A percentile compares a stretch with the other conserved stretches of the same genome.
Evolutionary conservation across 2,888 invertebrate genomes (phyloP).

Genomic region (Cepaea hortensis): DNA sequence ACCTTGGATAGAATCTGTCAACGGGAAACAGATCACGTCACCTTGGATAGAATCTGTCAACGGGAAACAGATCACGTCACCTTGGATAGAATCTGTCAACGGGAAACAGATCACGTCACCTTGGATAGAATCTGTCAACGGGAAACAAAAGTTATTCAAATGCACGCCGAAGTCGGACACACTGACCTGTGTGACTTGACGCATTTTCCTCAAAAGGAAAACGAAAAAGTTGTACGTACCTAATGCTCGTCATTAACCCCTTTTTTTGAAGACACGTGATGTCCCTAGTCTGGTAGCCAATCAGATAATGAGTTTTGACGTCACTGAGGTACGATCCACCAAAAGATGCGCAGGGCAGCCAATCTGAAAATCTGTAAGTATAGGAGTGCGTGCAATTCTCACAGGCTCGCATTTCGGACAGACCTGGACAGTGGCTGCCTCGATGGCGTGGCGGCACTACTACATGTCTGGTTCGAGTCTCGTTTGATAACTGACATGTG

Average conservation of each 20-base stretch:
- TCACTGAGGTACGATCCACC: conserved; percentile 48
- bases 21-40: too few relatives aligned
- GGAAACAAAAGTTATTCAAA: too few relatives aligned
- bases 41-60: too few relatives aligned
- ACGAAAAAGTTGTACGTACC: too few relatives aligned
- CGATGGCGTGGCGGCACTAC: conserved; percentile 65
- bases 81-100: too few relatives aligned
- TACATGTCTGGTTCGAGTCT: conserved; percentile 64
- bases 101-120: too few relatives aligned
- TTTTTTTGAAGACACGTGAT: conserved; percentile 64
- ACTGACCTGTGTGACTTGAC: too few relatives aligned
- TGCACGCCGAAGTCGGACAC: too few relatives aligned
- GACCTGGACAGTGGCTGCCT: conserved; percentile 66
- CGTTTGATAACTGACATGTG: conserved; percentile 58
- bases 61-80: too few relatives aligned
- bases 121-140: too few relatives aligned
- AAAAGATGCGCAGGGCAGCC: conserved; percentile 61
- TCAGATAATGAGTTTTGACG: conserved; percentile 58
- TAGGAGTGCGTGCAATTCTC: conserved; percentile 63
- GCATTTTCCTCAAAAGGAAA: too few relatives aligned
- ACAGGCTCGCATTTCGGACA: conserved; percentile 69
- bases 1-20: too few relatives aligned
- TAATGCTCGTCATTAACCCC: conserved; percentile 58
- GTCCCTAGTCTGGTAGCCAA: conserved; percentile 66
- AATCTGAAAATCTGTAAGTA: conserved; percentile 61